Percentiles rank a stretch among this genome's conserved stretches.
phyloP scores from a whole-genome alignment of 2,113 vertebrate genomes.

The Ibidorhyncha struthersii region DNA sequence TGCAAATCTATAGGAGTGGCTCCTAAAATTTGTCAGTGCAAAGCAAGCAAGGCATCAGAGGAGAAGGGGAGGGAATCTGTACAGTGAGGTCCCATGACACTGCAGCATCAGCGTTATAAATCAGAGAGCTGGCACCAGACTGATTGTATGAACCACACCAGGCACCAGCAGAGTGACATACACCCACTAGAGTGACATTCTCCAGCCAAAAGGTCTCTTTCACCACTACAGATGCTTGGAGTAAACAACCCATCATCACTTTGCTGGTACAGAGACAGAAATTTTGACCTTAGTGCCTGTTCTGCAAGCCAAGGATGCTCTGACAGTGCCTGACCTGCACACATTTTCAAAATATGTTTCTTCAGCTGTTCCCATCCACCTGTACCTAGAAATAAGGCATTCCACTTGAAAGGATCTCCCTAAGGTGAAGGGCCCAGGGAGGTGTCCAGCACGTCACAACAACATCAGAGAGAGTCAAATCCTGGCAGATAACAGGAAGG shows the following conservation, averaged over 20 bases:
- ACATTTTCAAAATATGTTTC: neutral
- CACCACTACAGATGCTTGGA: neutral
- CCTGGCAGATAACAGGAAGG: neutral
- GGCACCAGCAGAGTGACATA: neutral
- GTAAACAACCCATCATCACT: neutral
- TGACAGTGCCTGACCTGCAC: neutral
- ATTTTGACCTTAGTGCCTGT: neutral
- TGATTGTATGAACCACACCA: neutral
- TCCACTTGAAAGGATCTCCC: neutral
- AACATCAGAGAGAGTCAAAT: neutral
- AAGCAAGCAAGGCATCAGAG: neutral
- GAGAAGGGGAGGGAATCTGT: neutral
- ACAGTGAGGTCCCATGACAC: neutral
- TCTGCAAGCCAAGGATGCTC: neutral
- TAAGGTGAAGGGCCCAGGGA: neutral
- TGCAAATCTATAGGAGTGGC: neutral
- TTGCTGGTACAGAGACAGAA: neutral
- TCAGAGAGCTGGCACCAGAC: neutral
- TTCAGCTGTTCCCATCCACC: neutral
- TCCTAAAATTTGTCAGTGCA: neutral
- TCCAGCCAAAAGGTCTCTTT: neutral
- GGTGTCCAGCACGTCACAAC: neutral
- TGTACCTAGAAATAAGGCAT: neutral
- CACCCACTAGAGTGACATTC: neutral
- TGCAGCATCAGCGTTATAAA: neutral